phyloP scores from a whole-genome alignment of 2,888 invertebrate species.

The Macrosiphum euphorbiae region DNA sequence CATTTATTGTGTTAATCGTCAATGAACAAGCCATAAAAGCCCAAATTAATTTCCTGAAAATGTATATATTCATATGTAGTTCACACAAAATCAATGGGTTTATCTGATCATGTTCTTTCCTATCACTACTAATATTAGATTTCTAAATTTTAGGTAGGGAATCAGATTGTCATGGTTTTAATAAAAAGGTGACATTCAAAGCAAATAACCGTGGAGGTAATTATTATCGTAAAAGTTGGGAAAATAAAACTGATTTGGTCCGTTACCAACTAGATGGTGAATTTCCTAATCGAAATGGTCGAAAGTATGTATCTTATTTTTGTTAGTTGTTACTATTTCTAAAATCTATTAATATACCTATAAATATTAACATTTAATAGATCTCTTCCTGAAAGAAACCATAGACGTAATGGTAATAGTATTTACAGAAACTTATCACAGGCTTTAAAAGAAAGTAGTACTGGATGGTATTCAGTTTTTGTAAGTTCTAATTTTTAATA shows the following conservation, averaged over 20 bases:
- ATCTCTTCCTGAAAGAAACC: constrained; percentile 43
- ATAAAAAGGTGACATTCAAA: constrained; percentile 57
- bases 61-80: background rate
- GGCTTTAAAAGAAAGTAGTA: constrained; percentile 53
- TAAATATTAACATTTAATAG: background rate
- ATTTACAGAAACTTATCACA: constrained; percentile 19
- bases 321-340: background rate
- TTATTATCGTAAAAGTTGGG: constrained; percentile 58
- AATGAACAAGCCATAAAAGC: background rate
- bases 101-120: background rate
- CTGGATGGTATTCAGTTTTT: constrained; percentile 56
- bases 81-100: background rate
- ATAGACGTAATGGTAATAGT: constrained; percentile 18
- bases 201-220: constrained; percentile 25
- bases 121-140: background rate
- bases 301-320: constrained; percentile 12
- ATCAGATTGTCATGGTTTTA: constrained; percentile 47
- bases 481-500: constrained; percentile 42
- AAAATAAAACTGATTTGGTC: constrained; percentile 49
- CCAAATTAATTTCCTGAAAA: background rate
- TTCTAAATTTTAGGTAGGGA: constrained; percentile 34
- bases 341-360: background rate
- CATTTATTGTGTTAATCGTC: background rate
- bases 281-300: constrained; percentile 34
- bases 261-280: constrained; percentile 35